Conservation (phyloP, 2,888 invertebrate genomes). For the Gisinianus flammeolus region DNA sequence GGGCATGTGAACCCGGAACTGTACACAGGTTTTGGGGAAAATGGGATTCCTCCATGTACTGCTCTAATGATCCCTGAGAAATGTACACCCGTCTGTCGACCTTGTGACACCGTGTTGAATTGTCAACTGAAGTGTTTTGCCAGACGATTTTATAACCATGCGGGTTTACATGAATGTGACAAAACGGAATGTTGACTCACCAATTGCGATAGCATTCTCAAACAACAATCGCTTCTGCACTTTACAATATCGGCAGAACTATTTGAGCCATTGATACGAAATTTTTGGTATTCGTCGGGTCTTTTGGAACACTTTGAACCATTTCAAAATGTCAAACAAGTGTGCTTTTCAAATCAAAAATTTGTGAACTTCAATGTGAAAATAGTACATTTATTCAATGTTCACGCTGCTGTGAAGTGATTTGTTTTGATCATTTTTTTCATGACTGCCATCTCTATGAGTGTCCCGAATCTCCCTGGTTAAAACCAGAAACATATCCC, state of each 20-base stretch:
- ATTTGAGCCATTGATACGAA: neutral
- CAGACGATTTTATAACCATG: neutral
- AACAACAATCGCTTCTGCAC: neutral
- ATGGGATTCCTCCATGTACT: neutral
- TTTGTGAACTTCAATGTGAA: neutral
- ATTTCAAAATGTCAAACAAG: neutral
- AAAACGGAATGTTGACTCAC: neutral
- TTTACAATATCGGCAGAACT: neutral
- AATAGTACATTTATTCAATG: neutral
- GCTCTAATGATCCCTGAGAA: neutral
- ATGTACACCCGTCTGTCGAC: neutral
- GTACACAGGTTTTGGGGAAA: neutral
- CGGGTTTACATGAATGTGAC: neutral
- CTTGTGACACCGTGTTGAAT: neutral
- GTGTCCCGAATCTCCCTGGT: neutral
- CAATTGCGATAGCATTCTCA: neutral
- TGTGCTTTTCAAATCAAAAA: neutral
- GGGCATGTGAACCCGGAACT: neutral
- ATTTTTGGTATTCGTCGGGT: neutral
- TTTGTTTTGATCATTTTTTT: neutral
- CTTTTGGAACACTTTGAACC: neutral
- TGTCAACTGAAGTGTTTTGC: neutral
- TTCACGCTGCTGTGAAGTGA: neutral
- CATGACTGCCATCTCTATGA: constrained; percentile 6
- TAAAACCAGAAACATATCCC: neutral